Conservation (phyloP, 2,888 invertebrate species). For the Tipula unca region DNA sequence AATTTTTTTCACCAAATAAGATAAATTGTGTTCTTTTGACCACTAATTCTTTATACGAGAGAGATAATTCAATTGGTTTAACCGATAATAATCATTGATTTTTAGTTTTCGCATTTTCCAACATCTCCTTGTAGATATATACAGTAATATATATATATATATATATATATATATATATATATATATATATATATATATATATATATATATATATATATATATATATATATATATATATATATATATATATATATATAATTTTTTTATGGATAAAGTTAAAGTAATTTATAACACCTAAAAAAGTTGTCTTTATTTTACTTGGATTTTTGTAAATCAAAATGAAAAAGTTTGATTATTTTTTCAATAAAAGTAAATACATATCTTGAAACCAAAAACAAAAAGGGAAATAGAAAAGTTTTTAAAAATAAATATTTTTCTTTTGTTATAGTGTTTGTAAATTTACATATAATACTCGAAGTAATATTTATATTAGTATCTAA, state of each 20-base stretch:
- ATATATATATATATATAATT: too few relatives aligned
- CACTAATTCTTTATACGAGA: neutral
- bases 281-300: neutral
- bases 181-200: too few relatives aligned
- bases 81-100: neutral
- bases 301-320: neutral
- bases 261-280: neutral
- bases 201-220: too few relatives aligned
- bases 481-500: neutral
- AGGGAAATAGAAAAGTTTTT: neutral
- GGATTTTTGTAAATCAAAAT: neutral
- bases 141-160: too few relatives aligned
- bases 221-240: too few relatives aligned
- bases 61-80: neutral
- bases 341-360: neutral
- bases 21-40: neutral
- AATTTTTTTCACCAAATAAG: neutral
- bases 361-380: neutral
- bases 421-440: neutral
- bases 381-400: neutral
- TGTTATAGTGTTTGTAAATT: neutral
- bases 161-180: too few relatives aligned
- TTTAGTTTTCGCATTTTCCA: neutral
- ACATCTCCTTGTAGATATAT: neutral
- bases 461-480: neutral